Conservation (phyloP, 2,888 invertebrate genomes). For the Merodon equestris region DNA sequence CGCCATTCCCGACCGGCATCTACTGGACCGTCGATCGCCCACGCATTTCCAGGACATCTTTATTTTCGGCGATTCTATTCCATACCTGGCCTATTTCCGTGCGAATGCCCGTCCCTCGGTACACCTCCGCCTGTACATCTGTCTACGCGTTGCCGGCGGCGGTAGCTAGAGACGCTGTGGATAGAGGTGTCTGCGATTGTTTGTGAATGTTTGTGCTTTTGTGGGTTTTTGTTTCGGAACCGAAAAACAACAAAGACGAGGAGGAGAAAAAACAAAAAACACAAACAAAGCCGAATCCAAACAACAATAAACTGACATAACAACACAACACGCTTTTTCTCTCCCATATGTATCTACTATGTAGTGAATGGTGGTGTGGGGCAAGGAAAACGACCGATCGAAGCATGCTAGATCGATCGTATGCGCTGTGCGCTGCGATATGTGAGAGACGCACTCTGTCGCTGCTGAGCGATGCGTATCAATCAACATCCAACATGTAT, state of each 20-base stretch:
- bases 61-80: constrained; percentile 31
- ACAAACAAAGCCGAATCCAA: constrained; percentile 54
- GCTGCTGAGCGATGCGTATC: constrained; percentile 56
- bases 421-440: not conserved
- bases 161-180: not conserved
- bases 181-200: constrained; percentile 2
- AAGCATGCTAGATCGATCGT: too few relatives aligned
- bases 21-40: constrained; percentile 22
- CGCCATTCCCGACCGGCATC: too few relatives aligned
- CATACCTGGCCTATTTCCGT: not conserved
- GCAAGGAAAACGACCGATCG: too few relatives aligned
- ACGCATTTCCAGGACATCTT: constrained; percentile 47
- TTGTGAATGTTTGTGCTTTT: constrained; percentile 5
- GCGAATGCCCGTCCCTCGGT: too few relatives aligned
- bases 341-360: constrained; percentile 2
- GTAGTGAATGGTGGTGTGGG: too few relatives aligned
- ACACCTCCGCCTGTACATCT: too few relatives aligned
- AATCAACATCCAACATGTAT: constrained; percentile 50
- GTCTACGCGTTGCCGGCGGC: too few relatives aligned
- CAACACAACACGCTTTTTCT: constrained; percentile 1
- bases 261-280: too few relatives aligned
- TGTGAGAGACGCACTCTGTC: constrained; percentile 26
- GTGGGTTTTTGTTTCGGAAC: constrained; percentile 32
- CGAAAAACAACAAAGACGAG: not conserved
- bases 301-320: constrained; percentile 57